These are phyloP conservation scores for Tetrax tetrax DNA, from an alignment of 2,113 vertebrate genomes.

Conservation along the genomic window DNA sequence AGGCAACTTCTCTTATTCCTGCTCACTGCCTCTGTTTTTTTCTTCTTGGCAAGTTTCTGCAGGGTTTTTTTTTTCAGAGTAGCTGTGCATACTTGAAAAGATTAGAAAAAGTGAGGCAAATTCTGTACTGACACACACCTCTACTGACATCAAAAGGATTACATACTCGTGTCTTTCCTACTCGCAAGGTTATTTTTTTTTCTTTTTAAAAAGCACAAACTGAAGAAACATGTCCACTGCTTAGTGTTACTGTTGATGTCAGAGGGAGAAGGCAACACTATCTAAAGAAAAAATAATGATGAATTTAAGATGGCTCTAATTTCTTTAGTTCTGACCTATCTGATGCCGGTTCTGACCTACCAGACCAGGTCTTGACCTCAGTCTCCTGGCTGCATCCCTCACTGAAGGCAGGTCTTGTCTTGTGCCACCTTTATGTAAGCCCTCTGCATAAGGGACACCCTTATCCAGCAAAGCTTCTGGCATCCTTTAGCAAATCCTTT, in stretches of 20 bases:
- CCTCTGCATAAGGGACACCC: background rate
- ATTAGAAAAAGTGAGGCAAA: background rate
- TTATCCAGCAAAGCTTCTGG: background rate
- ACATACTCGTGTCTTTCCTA: background rate
- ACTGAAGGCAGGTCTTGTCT: background rate
- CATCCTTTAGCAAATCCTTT: background rate
- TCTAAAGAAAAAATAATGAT: background rate
- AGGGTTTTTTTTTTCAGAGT: background rate
- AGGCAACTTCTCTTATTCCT: background rate
- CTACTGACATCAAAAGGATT: background rate
- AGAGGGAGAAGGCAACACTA: background rate
- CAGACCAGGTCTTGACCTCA: background rate
- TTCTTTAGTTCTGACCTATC: background rate
- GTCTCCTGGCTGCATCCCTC: background rate
- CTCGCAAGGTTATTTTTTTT: background rate
- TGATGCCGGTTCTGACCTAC: background rate
- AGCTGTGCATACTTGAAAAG: background rate
- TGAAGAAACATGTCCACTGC: background rate
- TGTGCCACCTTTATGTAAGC: background rate
- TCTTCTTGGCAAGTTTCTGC: background rate
- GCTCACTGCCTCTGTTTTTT: background rate
- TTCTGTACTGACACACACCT: background rate
- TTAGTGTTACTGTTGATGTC: background rate
- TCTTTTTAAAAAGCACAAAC: background rate
- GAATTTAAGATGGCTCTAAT: background rate